A percentile compares a stretch with the other conserved stretches of the same genome.
Evolutionary conservation across 2,888 invertebrate genomes (phyloP).

Genomic region (Omphaloscelis lunosa): DNA sequence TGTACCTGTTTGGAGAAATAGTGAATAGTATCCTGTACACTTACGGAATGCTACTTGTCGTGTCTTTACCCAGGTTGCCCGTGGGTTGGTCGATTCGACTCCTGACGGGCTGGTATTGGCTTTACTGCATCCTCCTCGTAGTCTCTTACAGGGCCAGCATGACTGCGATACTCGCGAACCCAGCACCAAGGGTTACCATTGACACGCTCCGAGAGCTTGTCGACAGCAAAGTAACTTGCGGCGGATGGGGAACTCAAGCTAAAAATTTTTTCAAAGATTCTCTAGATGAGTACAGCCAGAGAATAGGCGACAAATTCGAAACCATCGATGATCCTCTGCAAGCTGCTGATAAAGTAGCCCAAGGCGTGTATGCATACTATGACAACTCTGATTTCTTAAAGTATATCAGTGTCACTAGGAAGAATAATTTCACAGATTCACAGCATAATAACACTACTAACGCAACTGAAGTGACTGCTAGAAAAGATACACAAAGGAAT

Average conservation of each 20-base stretch:
- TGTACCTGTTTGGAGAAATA: slow-evolving; percentile 93
- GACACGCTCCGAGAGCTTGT: slow-evolving; percentile 94
- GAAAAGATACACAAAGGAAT: slow-evolving; percentile 82
- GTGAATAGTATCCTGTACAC: slow-evolving; percentile 94
- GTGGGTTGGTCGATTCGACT: slow-evolving; percentile 95
- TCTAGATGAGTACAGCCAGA: slow-evolving; percentile 92
- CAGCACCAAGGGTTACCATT: slow-evolving; percentile 94
- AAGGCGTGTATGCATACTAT: slow-evolving; percentile 94
- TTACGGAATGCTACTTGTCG: slow-evolving; percentile 95
- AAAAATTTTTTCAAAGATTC: slow-evolving; percentile 93
- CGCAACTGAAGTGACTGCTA: slow-evolving; percentile 58
- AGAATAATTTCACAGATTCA: slow-evolving; percentile 76
- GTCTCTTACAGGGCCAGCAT: slow-evolving; percentile 96
- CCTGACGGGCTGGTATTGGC: slow-evolving; percentile 96
- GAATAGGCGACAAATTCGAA: slow-evolving; percentile 93
- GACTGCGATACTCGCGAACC: slow-evolving; percentile 95
- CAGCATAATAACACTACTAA: slow-evolving; percentile 71
- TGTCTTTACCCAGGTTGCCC: slow-evolving; percentile 94
- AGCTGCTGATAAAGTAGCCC: slow-evolving; percentile 92
- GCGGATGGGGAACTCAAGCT: slow-evolving; percentile 94
- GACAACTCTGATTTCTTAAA: slow-evolving; percentile 94
- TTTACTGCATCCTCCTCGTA: slow-evolving; percentile 95
- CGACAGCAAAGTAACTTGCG: slow-evolving; percentile 92
- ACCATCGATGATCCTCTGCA: slow-evolving; percentile 91
- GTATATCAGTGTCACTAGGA: slow-evolving; percentile 91